Evolutionary conservation across 2,113 vertebrate genomes (phyloP).

Genomic region (Cephalopholis sonnerati): DNA sequence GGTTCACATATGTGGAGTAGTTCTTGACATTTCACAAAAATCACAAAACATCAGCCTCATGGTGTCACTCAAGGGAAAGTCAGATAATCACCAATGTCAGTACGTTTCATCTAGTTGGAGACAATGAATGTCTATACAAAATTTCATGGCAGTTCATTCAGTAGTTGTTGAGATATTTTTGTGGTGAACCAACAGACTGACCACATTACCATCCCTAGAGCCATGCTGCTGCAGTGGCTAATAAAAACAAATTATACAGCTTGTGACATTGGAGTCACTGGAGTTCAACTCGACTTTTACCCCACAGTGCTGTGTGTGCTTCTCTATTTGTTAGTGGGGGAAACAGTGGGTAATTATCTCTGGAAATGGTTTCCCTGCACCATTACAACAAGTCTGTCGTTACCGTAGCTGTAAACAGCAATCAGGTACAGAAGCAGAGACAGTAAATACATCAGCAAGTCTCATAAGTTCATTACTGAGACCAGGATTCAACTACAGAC

Average conservation of each 20-base stretch:
- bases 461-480: conserved; percentile 61
- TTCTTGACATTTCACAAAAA: neutral
- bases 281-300: conserved; percentile 23
- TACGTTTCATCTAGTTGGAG: neutral
- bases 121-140: neutral
- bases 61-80: neutral
- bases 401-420: conserved; percentile 18
- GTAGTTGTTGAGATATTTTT: neutral
- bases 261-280: neutral
- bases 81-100: neutral
- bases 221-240: neutral
- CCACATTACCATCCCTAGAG: neutral
- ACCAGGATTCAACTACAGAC: conserved; percentile 42
- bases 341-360: conserved; percentile 23
- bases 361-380: conserved; percentile 22
- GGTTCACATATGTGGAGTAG: too few species aligned
- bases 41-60: neutral
- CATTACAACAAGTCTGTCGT: conserved; percentile 32
- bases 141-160: neutral
- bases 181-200: too few species aligned
- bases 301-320: neutral
- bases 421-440: conserved; percentile 5
- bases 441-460: conserved; percentile 49
- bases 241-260: conserved; percentile 3
- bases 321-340: conserved; percentile 20